phyloP scores from a whole-genome alignment of 2,113 vertebrate genomes.

The Scalopus aquaticus region DNA sequence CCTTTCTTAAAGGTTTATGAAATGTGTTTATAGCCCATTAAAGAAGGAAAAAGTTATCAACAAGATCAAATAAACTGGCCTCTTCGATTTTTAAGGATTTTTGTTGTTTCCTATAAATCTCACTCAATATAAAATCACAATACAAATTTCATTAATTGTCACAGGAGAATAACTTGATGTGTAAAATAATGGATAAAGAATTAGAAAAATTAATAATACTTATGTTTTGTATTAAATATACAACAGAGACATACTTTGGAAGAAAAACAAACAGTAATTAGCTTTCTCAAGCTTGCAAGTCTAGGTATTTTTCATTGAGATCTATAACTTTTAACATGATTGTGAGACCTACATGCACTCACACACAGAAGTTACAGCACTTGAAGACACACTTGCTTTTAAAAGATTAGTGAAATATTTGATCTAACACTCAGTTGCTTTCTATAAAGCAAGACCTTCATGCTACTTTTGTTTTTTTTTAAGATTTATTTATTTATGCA shows the following conservation, averaged over 20 bases:
- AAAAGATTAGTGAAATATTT: neutral
- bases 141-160: neutral
- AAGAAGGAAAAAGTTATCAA: neutral
- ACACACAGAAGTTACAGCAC: neutral
- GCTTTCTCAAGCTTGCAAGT: neutral
- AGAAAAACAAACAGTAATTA: neutral
- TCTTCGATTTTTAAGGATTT: neutral
- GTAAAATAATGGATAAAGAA: neutral
- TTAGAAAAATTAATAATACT: neutral
- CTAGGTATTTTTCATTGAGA: neutral
- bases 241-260: neutral
- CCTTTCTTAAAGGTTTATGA: neutral
- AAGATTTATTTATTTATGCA: no score
- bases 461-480: neutral
- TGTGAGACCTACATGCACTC: neutral
- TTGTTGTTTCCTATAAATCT: neutral
- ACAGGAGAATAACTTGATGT: neutral
- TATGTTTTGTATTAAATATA: neutral
- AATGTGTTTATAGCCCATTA: neutral
- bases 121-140: neutral
- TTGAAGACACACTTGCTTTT: neutral
- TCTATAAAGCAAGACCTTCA: neutral
- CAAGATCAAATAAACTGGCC: neutral
- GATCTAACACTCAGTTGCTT: neutral
- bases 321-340: neutral